A percentile compares a stretch with the other conserved stretches of the same genome.
Conservation (phyloP, 2,888 invertebrate species). For the Tetrapedia diversipes region DNA sequence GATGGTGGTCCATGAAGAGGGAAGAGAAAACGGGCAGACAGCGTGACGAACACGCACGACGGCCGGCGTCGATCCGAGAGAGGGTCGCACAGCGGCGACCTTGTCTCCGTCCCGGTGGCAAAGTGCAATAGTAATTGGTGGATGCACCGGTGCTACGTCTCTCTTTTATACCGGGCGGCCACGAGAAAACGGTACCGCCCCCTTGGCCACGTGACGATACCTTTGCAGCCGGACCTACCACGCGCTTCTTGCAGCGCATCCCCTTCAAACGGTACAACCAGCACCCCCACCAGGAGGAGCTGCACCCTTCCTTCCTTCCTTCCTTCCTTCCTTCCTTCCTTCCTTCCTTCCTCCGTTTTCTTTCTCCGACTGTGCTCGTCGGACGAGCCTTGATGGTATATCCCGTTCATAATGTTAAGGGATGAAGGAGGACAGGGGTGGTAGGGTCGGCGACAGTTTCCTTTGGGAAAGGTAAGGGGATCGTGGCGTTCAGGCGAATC, state of each 20-base stretch:
- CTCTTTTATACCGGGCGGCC: slow-evolving; percentile 73
- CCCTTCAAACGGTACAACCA: slow-evolving; percentile 58
- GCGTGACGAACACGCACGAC: slow-evolving; percentile 35
- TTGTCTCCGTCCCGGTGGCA: slow-evolving; percentile 59
- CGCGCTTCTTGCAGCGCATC: slow-evolving; percentile 66
- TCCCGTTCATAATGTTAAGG: background rate
- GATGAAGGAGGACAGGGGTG: background rate
- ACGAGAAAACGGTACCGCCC: slow-evolving; percentile 73
- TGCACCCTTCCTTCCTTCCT: slow-evolving; percentile 52
- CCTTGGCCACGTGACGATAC: slow-evolving; percentile 73
- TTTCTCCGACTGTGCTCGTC: slow-evolving; percentile 8
- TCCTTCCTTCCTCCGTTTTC: slow-evolving; percentile 23
- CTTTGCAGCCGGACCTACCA: slow-evolving; percentile 66
- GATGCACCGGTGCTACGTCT: slow-evolving; percentile 72
- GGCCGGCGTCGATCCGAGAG: slow-evolving; percentile 27
- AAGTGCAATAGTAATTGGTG: slow-evolving; percentile 75
- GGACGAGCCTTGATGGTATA: background rate
- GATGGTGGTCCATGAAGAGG: background rate
- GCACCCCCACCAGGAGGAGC: slow-evolving; percentile 53
- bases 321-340: slow-evolving; percentile 40
- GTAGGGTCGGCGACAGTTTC: no score
- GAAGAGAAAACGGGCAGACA: background rate
- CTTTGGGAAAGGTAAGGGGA: no score
- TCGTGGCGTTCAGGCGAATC: background rate
- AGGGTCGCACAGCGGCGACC: slow-evolving; percentile 47